Evolutionary conservation across 1,140 invertebrate genomes (phyloP).

Genomic region (Drosophila ogumai): DNA sequence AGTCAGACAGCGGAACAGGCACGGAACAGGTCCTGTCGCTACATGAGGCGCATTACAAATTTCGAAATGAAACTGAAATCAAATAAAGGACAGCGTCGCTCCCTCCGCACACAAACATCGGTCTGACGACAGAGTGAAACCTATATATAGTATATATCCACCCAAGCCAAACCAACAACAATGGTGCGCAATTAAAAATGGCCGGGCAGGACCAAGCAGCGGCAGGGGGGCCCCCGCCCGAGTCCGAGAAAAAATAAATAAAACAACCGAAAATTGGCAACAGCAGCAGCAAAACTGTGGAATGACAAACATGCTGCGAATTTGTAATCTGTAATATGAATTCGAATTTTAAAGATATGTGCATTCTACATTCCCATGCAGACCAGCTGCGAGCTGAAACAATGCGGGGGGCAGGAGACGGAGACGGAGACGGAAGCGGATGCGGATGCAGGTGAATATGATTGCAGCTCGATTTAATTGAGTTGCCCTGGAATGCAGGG

Average conservation of each 20-base stretch:
- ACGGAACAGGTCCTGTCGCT: conserved; percentile 59
- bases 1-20: conserved; percentile 49
- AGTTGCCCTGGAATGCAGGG: conserved; percentile 59
- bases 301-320: conserved; percentile 82
- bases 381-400: conserved; percentile 25
- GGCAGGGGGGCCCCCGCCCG: background rate
- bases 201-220: conserved; percentile 32
- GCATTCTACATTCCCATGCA: conserved; percentile 32
- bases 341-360: conserved; percentile 62
- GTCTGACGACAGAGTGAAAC: conserved; percentile 20
- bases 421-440: conserved; percentile 7
- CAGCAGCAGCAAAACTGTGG: conserved; percentile 42
- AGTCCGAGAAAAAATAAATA: conserved; percentile 29
- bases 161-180: conserved; percentile 62
- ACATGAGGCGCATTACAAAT: conserved; percentile 80
- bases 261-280: conserved; percentile 46
- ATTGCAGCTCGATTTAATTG: conserved; percentile 79
- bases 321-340: conserved; percentile 81
- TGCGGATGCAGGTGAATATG: conserved; percentile 64
- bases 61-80: conserved; percentile 82
- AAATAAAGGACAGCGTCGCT: conserved; percentile 69
- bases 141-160: conserved; percentile 17
- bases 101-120: conserved; percentile 30
- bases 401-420: conserved; percentile 39
- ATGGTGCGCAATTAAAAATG: conserved; percentile 79